phyloP scores from a whole-genome alignment of 2,113 vertebrate species.

The Condylura cristata region DNA sequence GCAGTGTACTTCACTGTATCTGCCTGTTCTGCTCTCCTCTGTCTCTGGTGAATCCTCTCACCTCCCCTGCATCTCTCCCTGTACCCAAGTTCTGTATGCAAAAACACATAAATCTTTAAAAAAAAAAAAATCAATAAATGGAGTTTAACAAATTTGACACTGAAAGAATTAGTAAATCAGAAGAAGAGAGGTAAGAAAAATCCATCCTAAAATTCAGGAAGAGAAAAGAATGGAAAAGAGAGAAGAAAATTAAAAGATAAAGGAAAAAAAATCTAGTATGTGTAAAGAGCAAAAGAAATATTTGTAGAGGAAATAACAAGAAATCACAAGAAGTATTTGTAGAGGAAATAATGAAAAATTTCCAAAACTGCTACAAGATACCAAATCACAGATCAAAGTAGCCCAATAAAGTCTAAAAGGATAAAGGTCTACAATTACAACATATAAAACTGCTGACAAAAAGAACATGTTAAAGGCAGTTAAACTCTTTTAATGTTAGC shows the following conservation, averaged over 20 bases:
- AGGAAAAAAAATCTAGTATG: not conserved
- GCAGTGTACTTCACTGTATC: too few relatives aligned
- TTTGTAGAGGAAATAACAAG: not conserved
- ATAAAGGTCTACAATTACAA: not conserved
- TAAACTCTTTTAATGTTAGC: not conserved
- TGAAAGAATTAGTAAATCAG: not conserved
- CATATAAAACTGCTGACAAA: not conserved
- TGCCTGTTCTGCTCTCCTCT: too few relatives aligned
- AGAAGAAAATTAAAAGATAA: not conserved
- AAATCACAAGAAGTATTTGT: not conserved
- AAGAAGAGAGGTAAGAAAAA: constrained; percentile 6
- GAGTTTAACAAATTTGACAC: not conserved
- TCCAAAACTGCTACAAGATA: not conserved
- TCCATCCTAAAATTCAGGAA: not conserved
- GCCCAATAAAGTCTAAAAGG: not conserved
- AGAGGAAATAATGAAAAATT: not conserved
- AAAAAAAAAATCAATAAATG: too few relatives aligned
- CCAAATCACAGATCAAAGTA: not conserved
- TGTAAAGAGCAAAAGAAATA: not conserved
- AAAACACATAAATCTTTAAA: too few relatives aligned
- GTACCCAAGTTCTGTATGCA: too few relatives aligned
- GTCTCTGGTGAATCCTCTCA: too few relatives aligned
- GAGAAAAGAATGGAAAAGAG: constrained; percentile 4
- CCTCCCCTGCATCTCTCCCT: too few relatives aligned
- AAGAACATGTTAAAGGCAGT: not conserved